These are phyloP conservation scores for Dinothrombium tinctorium DNA, from an alignment of 1,140 invertebrate genomes.

Conservation along the genomic window DNA sequence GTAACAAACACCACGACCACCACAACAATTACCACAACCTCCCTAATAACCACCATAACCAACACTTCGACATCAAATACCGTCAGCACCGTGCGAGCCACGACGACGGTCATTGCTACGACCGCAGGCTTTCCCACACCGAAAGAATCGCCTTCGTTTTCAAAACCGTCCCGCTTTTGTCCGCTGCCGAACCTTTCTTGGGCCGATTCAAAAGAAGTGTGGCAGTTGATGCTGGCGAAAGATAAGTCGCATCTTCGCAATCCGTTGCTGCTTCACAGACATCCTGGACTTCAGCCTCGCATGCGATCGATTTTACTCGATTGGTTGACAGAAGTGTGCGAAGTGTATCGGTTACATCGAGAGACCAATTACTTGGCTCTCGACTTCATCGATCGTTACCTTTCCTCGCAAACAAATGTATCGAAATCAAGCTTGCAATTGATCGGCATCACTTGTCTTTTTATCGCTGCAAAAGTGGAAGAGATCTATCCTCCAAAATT, in stretches of 20 bases:
- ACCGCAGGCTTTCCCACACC: too few species aligned
- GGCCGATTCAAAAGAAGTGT: conserved; percentile 61
- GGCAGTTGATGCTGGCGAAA: conserved; percentile 61
- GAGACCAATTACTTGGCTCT: conserved; percentile 87
- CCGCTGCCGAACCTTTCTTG: conserved; percentile 60
- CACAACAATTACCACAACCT: too few species aligned
- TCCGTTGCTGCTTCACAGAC: conserved; percentile 46
- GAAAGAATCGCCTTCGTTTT: too few species aligned
- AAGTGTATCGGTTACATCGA: conserved; percentile 80
- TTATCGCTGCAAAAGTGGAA: conserved; percentile 89
- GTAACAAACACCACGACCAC: too few species aligned
- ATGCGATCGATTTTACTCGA: conserved; percentile 90
- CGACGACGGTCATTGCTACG: too few species aligned
- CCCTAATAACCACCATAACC: too few species aligned
- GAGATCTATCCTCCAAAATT: conserved; percentile 98
- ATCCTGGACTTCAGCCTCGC: conserved; percentile 56
- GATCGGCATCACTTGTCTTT: conserved; percentile 77
- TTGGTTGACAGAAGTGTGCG: conserved; percentile 91
- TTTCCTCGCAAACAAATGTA: conserved; percentile 41
- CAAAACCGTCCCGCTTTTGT: too few species aligned
- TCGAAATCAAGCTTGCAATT: conserved; percentile 66
- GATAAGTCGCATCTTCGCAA: conserved; percentile 46
- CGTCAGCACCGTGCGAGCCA: too few species aligned
- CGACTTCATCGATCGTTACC: conserved; percentile 80
- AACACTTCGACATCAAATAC: too few species aligned